Evolutionary conservation across 2,113 vertebrate genomes (phyloP).

Genomic region (Eulemur rufifrons): DNA sequence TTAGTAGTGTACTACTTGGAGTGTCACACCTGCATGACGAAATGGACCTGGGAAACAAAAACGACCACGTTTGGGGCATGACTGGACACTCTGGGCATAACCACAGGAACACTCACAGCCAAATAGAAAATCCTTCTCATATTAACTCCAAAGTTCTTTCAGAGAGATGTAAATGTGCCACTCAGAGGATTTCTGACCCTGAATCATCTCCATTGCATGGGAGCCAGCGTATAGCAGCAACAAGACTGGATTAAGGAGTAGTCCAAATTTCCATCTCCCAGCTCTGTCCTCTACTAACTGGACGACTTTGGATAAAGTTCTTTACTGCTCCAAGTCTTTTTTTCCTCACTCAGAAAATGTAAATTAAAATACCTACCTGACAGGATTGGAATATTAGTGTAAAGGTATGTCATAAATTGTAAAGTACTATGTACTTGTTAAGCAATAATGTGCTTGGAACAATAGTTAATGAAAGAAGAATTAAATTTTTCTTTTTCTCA

Average conservation of each 20-base stretch:
- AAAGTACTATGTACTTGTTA: neutral
- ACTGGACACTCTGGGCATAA: neutral
- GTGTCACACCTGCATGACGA: neutral
- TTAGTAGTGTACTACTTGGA: rapidly evolving
- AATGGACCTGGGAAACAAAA: neutral
- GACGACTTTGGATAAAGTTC: neutral
- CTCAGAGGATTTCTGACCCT: neutral
- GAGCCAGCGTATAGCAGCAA: neutral
- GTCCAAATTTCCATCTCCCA: neutral
- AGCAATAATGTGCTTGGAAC: neutral
- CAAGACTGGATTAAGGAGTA: neutral
- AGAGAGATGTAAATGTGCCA: neutral
- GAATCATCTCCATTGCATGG: neutral
- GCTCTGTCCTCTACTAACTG: neutral
- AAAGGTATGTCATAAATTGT: neutral
- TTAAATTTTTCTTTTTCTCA: neutral
- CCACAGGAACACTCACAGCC: neutral
- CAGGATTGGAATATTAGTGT: neutral
- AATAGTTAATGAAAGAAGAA: neutral
- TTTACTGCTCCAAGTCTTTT: neutral
- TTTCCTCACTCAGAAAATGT: neutral
- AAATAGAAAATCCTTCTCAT: neutral
- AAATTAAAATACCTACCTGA: neutral
- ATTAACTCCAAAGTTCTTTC: neutral
- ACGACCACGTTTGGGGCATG: neutral